phyloP scores from a whole-genome alignment of 2,888 invertebrate genomes.

The Sussaba pulchella region DNA sequence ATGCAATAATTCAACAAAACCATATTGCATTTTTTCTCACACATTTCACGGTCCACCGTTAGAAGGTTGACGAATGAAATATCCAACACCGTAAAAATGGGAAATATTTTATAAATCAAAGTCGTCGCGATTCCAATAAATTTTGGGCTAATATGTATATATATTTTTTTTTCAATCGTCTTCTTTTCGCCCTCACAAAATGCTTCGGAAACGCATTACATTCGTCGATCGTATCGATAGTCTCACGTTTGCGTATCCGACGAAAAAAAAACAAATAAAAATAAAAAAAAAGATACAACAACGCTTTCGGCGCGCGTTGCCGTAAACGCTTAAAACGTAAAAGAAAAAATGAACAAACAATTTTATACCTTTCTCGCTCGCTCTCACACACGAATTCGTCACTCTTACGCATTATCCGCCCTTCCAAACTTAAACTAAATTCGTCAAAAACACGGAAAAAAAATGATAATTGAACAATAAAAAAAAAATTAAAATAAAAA shows the following conservation, averaged over 20 bases:
- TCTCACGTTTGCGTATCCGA: conserved; percentile 6
- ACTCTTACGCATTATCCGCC: not conserved
- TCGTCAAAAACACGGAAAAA: conserved; percentile 2
- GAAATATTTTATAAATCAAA: conserved; percentile 82
- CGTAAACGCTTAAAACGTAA: not conserved
- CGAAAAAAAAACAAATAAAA: conserved; percentile 11
- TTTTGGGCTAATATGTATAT: conserved; percentile 58
- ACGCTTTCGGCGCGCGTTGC: not conserved
- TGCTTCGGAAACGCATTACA: conserved; percentile 6
- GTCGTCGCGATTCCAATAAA: conserved; percentile 80
- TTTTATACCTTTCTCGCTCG: conserved; percentile 9
- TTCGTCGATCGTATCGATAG: conserved; percentile 9
- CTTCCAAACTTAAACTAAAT: conserved; percentile 15
- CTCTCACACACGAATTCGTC: not conserved
- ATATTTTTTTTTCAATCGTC: not conserved
- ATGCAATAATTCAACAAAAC: too few species aligned
- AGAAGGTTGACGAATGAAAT: not conserved
- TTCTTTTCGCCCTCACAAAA: not conserved
- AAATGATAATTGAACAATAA: not conserved
- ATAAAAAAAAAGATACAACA: too few species aligned
- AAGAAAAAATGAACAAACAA: conserved; percentile 11
- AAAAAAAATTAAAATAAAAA: not conserved
- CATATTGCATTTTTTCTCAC: too few species aligned
- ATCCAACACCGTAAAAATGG: conserved; percentile 69
- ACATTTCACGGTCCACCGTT: too few species aligned